These are phyloP conservation scores for Pseudolaguvia tuberculata DNA, from an alignment of 2,113 vertebrate genomes.

Conservation along the genomic window DNA sequence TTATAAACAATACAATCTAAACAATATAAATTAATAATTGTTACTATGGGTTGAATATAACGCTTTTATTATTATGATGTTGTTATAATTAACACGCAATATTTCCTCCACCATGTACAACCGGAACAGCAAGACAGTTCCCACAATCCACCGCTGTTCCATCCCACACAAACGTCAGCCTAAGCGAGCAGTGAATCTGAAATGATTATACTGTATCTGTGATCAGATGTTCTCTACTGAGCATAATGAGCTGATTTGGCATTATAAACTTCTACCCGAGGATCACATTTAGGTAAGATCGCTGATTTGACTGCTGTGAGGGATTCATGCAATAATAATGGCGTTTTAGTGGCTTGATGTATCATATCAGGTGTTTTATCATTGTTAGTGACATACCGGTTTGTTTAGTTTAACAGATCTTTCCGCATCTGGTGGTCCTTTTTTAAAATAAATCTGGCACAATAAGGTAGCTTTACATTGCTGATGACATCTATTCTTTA, in stretches of 20 bases:
- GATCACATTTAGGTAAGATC: conserved; percentile 32
- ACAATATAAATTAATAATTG: background rate
- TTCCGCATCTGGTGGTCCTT: background rate
- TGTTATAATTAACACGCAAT: background rate
- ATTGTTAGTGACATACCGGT: background rate
- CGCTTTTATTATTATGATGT: too few relatives aligned
- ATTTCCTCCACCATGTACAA: background rate
- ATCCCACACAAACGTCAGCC: background rate
- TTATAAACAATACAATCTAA: background rate
- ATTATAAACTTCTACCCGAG: background rate
- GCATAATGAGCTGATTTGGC: conserved; percentile 43
- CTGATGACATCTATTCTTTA: too few relatives aligned
- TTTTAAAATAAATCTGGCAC: background rate
- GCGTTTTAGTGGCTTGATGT: background rate
- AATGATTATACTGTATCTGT: conserved; percentile 7
- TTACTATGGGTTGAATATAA: too few relatives aligned
- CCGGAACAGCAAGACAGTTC: conserved; percentile 25
- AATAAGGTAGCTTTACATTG: background rate
- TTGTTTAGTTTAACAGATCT: background rate
- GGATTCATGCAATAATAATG: background rate
- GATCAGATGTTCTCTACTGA: background rate
- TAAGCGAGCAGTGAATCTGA: background rate
- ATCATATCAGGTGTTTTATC: background rate
- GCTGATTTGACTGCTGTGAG: background rate
- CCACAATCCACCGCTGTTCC: conserved; percentile 35